Evolutionary conservation across 2,797 vertebrate species (phyloP).

Genomic region (Liasis olivaceus): DNA sequence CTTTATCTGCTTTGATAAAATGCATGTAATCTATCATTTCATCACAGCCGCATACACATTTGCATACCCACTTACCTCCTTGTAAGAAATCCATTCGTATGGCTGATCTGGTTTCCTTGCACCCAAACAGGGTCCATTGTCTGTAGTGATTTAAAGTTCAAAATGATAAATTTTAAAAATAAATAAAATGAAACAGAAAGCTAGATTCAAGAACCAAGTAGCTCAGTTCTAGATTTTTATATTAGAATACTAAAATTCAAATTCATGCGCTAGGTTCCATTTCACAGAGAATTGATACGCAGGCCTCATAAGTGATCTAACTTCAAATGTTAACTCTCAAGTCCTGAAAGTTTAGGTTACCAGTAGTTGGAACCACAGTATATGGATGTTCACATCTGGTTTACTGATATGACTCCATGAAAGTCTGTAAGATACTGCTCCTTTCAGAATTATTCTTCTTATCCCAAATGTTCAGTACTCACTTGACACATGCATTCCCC

Average conservation of each 20-base stretch:
- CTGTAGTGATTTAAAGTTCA: constrained; percentile 67
- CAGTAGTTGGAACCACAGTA: not conserved
- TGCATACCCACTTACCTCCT: constrained; percentile 79
- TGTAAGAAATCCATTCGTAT: constrained; percentile 92
- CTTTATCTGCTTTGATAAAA: not conserved
- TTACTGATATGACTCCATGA: not conserved
- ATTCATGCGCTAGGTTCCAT: not conserved
- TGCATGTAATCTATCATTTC: not conserved
- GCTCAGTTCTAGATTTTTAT: not conserved
- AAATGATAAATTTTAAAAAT: not conserved
- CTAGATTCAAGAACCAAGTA: not conserved
- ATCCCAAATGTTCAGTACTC: constrained; percentile 63
- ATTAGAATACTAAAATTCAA: not conserved
- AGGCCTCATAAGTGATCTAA: not conserved
- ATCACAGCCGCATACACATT: not conserved
- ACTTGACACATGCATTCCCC: constrained; percentile 90
- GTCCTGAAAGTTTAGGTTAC: not conserved
- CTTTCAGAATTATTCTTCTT: not conserved
- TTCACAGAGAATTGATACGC: not conserved
- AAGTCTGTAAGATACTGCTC: not conserved
- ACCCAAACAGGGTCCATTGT: constrained; percentile 93
- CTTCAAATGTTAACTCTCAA: not conserved
- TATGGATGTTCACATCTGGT: not conserved
- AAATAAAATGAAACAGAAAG: not conserved
- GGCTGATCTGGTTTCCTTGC: constrained; percentile 91